Percentiles rank a stretch among this genome's conserved stretches.
Evolutionary conservation across 2,113 vertebrate species (phyloP).

Genomic region (Pluvialis apricaria): DNA sequence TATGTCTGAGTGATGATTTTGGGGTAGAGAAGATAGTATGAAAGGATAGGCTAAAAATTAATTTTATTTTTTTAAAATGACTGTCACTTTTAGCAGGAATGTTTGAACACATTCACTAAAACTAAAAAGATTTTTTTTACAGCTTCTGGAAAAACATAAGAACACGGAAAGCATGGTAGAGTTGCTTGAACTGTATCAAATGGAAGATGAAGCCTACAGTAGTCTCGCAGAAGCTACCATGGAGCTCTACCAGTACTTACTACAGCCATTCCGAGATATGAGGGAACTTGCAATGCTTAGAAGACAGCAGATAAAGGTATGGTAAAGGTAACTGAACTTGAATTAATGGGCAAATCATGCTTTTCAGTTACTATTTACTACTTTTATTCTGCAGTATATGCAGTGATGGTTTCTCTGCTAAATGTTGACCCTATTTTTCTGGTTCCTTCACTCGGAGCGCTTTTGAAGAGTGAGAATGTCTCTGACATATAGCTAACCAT

Average conservation of each 20-base stretch:
- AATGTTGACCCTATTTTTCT: not conserved
- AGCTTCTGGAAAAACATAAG: conserved; percentile 94
- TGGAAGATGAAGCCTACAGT: conserved; percentile 90
- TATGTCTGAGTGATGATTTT: not conserved
- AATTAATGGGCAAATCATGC: not conserved
- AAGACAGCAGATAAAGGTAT: conserved; percentile 93
- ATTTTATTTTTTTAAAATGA: not conserved
- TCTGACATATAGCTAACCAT: not conserved
- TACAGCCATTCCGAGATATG: conserved; percentile 98
- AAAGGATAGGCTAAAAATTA: not conserved
- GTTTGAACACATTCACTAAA: not conserved
- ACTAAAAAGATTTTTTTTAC: not conserved
- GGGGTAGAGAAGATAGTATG: not conserved
- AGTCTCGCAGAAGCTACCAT: conserved; percentile 91
- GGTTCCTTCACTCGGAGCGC: not conserved
- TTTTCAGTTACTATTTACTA: not conserved
- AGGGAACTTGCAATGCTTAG: conserved; percentile 92
- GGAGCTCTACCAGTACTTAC: conserved; percentile 94
- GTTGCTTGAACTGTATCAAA: conserved; percentile 88
- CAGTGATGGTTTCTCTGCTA: not conserved
- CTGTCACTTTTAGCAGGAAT: not conserved
- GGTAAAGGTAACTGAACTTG: not conserved
- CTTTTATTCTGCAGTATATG: not conserved
- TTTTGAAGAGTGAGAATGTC: not conserved
- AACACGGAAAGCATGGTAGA: conserved; percentile 94